Evolutionary conservation across 2,797 vertebrate genomes (phyloP), one percentile per base, ranked within the genome.

Genomic region (Epinephelus awoara): DNA sequence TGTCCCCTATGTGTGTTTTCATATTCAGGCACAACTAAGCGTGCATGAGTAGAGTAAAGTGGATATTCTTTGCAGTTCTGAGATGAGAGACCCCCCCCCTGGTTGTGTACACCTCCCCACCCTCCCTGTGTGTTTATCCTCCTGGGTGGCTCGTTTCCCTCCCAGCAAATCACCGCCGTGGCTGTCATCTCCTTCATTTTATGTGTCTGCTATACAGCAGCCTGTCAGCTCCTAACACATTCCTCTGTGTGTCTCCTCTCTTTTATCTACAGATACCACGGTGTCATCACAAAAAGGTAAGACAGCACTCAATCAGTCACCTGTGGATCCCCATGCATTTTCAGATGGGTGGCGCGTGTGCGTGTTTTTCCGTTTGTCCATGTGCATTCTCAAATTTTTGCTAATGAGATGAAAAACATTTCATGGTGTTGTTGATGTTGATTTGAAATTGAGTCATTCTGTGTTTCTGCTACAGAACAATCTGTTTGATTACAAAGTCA

Each of bases 271-370:
- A 96, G 95, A 92, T 86, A 85, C 93, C 79, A 78, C 83, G 11
- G 84, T 95, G 80, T 93, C 95, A 75, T 89, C 93, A 40, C 93
- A 93, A 71, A 90, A 90, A 94, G 95, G 95, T 96, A 94, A 94
- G 94, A 85, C 84, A 59, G 76, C 71, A 29, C 67, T 85, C 82
- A 76, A 75, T 85, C 86, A 85, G 34, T 90, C 85, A 83, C 78
- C 79, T 87, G 83, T 85, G 68, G 58, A 59, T 82, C 59, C 59
- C 44, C 15, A 0, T 49, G 14, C 49, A 61, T 82, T 74, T 55
- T 78, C 47, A 38, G 10, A 70, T 44, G 67, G 27, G 64, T 67
- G 70, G n/a, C 17, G 3, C 75, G 71, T 44, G 74, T 6, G 70
- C 8, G 40, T 72, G 52, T 67, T 38, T 46, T 19, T 62, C 50